Evolutionary conservation across 2,113 vertebrate genomes (phyloP), one percentile per base, ranked within the genome.

Genomic region (Dunckerocampus dactyliophorus): DNA sequence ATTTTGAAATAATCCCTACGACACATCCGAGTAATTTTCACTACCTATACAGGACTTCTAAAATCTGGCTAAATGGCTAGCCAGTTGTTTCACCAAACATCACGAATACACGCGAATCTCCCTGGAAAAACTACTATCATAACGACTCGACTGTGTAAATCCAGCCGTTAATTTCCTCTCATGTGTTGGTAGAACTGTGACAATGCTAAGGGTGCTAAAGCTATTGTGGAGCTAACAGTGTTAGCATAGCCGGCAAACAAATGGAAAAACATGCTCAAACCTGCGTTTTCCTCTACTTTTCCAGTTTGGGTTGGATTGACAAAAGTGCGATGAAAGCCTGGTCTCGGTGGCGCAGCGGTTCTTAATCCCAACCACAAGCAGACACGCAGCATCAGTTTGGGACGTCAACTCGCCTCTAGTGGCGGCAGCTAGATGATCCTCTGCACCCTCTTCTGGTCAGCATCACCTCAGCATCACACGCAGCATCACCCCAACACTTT

Each of bases 381-480:
- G 47, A 39, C 58, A 28, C 61, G 59, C 70, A 69, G 71, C 85
- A 76, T 82, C 82, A 77, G 76, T 72, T 65, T 71, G 61, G 56
- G 67, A 37, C 72, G 72, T 65, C 65, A 62, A 67, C 62, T 76
- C 54, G 42, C 69, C 11, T 66, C 52, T 72, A 67, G 13, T 67
- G 75, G 77, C 77, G 77, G 76, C 76, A 63, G 76, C 74, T 20
- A 57, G 67, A 65, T 74, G 80, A 79, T 72, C 67, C 53, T 69
- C 65, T 65, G 69, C 59, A 69, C 74, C 76, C 79, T 82, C 77
- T 75, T 75, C 74, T 72, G 73, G 81, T 85, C 54, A 42, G 54
- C 81, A 83, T 88, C 82, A 81, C 80, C 60, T 73, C 75, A 83
- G 75, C 86, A 83, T 77, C 85, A 76, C 24, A 19, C 0, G 3